Percentiles rank a stretch among this genome's conserved stretches.
These are phyloP conservation scores for Agapornis canus DNA, from an alignment of 2,797 vertebrate genomes.

Conservation along the genomic window DNA sequence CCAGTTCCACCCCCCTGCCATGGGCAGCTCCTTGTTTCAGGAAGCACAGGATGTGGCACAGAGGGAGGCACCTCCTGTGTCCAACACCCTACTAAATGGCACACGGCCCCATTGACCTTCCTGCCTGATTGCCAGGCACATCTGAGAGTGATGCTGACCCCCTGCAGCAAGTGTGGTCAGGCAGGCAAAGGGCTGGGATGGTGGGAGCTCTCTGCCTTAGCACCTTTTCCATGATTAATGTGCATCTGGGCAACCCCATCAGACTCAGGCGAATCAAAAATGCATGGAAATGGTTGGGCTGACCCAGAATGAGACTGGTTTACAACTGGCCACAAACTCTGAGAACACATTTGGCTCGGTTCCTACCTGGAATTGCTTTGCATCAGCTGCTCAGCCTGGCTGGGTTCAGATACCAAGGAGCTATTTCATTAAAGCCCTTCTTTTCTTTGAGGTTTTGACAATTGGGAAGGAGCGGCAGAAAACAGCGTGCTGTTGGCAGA, in stretches of 20 bases:
- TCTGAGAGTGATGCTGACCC: rapidly evolving
- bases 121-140: rapidly evolving
- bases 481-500: neutral
- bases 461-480: neutral
- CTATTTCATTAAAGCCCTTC: neutral
- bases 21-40: neutral
- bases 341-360: neutral
- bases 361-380: neutral
- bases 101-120: neutral
- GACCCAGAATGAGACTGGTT: neutral
- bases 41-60: neutral
- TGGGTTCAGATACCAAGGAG: neutral
- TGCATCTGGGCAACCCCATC: neutral
- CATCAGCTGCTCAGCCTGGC: neutral
- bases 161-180: rapidly evolving
- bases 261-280: neutral
- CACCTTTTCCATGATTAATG: neutral
- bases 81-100: rapidly evolving
- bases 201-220: neutral
- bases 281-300: neutral
- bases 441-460: neutral
- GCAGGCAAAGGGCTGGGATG: neutral
- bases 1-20: neutral
- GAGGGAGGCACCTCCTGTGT: neutral
- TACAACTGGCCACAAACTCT: neutral